Base-by-base conservation (phyloP, 2,797 vertebrate genomes). In the Sebastes iracundus region DNA sequence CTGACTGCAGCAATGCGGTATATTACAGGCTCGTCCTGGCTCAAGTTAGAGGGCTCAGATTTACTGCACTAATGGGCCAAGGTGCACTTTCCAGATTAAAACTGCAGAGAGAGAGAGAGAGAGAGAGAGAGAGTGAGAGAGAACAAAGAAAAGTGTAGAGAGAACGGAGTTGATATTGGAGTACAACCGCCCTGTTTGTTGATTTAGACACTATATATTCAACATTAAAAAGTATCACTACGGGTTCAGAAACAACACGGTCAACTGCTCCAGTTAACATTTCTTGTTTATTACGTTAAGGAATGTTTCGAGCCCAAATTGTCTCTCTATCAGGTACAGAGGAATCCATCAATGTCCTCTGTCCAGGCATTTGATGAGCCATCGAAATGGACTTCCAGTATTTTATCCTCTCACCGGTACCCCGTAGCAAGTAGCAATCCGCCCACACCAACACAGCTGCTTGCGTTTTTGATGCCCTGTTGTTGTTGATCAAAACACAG, bases 1-100 rank as follows among this genome's bases (percentile, higher is more conserved):
- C 84, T 90, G 85, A 92, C 94, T 94, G 93, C 94, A 95, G 94
- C 94, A 96, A 87, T 95, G 96, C 94, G 90, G 93, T 91, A 94
- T 81, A 89, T 82, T 81, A 90, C 90, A 91, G 80, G 86, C 87
- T 82, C 64, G 52, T 85, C 86, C 86, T 85, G 83, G 88, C 87
- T 90, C 81, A 84, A 91, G 85, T 90, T 90, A 72, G 80, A 91
- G 83, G 87, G 85, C 90, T 93, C 89, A 90, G 90, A 94, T 95
- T 93, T 93, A 92, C 92, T 90, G 92, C 88, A 83, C 76, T 94
- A 90, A 94, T 91, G 87, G 87, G 38, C 87, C 90, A 91, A 71
- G 79, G 86, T 93, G 88, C 91, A 94, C 92, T 95, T 91, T 93
- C 89, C 84, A 90, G 88, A 94, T 92, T 93, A 92, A 91, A 92